These are phyloP conservation scores for Myripristis murdjan DNA, from an alignment of 2,797 vertebrate genomes.

Conservation along the genomic window DNA sequence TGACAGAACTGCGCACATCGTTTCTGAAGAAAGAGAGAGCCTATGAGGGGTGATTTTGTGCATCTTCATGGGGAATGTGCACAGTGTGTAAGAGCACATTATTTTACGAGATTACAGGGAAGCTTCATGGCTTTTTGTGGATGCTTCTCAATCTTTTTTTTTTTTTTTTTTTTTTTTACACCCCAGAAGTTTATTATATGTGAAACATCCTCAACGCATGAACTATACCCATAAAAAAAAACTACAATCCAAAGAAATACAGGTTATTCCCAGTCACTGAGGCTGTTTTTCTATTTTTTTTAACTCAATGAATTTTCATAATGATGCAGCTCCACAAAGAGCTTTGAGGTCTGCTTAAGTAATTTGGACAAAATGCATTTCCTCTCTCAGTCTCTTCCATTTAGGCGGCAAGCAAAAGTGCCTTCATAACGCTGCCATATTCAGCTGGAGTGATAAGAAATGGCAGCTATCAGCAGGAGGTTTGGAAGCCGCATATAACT, in stretches of 20 bases:
- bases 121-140: constrained; percentile 4
- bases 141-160: constrained; percentile 7
- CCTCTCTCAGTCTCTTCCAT: constrained; percentile 49
- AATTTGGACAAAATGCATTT: constrained; percentile 62
- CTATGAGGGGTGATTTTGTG: not conserved
- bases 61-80: not conserved
- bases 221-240: not conserved
- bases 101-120: not conserved
- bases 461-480: constrained; percentile 77
- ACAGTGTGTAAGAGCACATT: not conserved
- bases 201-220: constrained; percentile 2
- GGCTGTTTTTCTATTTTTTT: constrained; percentile 13
- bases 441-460: constrained; percentile 76
- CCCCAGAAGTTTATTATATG: not conserved
- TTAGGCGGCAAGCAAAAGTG: constrained; percentile 71
- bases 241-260: constrained; percentile 15
- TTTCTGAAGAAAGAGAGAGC: constrained; percentile 28
- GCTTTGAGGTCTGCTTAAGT: constrained; percentile 60
- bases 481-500: constrained; percentile 63
- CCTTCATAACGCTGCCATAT: constrained; percentile 64
- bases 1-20: constrained; percentile 27
- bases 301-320: constrained; percentile 41
- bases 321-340: constrained; percentile 41
- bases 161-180: not conserved
- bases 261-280: constrained; percentile 34